Percentiles rank a stretch among this genome's conserved stretches.
phyloP scores from a whole-genome alignment of 1,140 invertebrate species.

The Leptinotarsa undecemlineata region DNA sequence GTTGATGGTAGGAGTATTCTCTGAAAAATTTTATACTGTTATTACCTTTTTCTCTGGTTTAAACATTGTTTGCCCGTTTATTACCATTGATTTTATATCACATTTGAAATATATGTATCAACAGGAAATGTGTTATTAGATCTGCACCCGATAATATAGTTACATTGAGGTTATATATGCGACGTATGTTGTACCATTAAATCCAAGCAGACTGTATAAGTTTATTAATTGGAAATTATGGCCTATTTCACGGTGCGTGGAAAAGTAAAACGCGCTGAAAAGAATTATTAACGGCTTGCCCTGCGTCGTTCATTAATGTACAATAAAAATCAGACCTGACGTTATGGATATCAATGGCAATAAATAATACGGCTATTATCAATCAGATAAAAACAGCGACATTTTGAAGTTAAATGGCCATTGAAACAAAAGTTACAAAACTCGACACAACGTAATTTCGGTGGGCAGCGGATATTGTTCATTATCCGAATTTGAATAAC shows the following conservation, averaged over 20 bases:
- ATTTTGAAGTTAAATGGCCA: not conserved
- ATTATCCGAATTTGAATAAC: not conserved
- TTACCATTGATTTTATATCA: not conserved
- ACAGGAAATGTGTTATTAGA: not conserved
- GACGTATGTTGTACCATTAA: not conserved
- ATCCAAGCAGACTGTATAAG: not conserved
- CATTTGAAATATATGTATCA: not conserved
- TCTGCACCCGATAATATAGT: not conserved
- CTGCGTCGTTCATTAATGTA: not conserved
- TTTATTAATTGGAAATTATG: conserved; percentile 8
- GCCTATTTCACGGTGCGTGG: conserved; percentile 7
- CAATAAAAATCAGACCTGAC: not conserved
- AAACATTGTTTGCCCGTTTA: no score
- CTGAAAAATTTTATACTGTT: no score
- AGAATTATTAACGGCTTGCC: not conserved
- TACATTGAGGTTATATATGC: not conserved
- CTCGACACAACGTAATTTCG: not conserved
- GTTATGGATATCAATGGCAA: not conserved
- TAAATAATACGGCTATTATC: conserved; percentile 3
- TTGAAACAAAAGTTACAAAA: not conserved
- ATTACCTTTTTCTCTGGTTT: no score
- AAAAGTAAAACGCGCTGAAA: not conserved
- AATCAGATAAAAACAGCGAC: not conserved
- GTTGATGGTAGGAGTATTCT: no score
- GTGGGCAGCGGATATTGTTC: conserved; percentile 2